Percentiles rank a stretch among this genome's conserved stretches.
These are phyloP conservation scores for Carassius carassius DNA, from an alignment of 2,113 vertebrate species.

Conservation along the genomic window DNA sequence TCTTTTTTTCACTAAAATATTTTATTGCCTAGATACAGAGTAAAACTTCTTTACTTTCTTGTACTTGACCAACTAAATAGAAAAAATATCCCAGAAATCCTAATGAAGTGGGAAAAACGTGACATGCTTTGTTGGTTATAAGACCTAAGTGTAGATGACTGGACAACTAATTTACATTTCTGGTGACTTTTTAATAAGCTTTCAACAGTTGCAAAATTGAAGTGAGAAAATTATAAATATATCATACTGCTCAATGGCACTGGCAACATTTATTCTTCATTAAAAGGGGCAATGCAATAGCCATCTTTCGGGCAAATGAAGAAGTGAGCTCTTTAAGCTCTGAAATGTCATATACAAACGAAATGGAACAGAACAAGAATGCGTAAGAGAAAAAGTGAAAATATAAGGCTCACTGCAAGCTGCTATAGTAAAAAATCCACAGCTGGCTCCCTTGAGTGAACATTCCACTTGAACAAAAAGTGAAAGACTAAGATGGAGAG, in stretches of 20 bases:
- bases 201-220: background rate
- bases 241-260: background rate
- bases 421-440: background rate
- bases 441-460: background rate
- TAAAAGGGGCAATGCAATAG: background rate
- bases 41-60: background rate
- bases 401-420: background rate
- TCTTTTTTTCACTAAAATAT: background rate
- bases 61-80: background rate
- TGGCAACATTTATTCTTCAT: background rate
- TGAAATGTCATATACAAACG: background rate
- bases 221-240: background rate
- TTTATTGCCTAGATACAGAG: background rate
- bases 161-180: background rate
- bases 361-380: background rate
- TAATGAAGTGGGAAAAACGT: background rate
- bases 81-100: background rate
- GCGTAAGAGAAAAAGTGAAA: background rate
- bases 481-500: conserved; percentile 12
- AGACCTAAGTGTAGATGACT: background rate
- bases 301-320: background rate
- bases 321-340: background rate
- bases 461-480: conserved; percentile 1
- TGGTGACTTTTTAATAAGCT: background rate
- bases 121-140: background rate